Percentiles rank a stretch among this genome's conserved stretches.
Conservation (phyloP, 2,888 invertebrate genomes). For the Cloeon dipterum region DNA sequence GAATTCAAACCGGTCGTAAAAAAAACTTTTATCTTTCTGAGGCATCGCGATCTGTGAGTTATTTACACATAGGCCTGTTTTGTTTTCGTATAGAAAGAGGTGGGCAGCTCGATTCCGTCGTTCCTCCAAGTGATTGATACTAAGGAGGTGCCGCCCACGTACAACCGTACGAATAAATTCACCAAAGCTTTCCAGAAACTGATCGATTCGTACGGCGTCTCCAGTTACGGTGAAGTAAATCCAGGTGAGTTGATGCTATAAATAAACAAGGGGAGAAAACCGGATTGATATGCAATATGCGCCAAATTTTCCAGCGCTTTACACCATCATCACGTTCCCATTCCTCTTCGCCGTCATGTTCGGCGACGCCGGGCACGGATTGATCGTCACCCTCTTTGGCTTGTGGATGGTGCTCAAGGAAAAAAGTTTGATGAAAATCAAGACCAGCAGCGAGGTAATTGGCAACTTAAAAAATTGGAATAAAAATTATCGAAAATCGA, state of each 20-base stretch:
- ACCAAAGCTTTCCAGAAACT: slow-evolving; percentile 81
- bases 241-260: slow-evolving; percentile 30
- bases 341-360: slow-evolving; percentile 94
- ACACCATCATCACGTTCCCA: slow-evolving; percentile 79
- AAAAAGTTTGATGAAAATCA: slow-evolving; percentile 43
- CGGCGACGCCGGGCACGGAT: slow-evolving; percentile 80
- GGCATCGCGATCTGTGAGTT: too few relatives aligned
- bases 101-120: slow-evolving; percentile 75
- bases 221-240: slow-evolving; percentile 80
- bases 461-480: neutral
- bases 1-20: too few relatives aligned
- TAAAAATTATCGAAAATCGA: too few relatives aligned
- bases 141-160: slow-evolving; percentile 67
- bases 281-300: neutral
- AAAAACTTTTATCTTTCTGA: too few relatives aligned
- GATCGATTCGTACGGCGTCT: slow-evolving; percentile 83
- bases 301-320: slow-evolving; percentile 40
- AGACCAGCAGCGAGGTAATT: slow-evolving; percentile 31
- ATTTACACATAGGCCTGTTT: too few relatives aligned
- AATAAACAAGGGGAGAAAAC: neutral
- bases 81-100: slow-evolving; percentile 30
- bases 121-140: slow-evolving; percentile 77
- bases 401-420: slow-evolving; percentile 61
- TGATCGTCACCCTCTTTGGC: slow-evolving; percentile 60
- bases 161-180: slow-evolving; percentile 77